Base-by-base conservation (phyloP, 2,797 vertebrate genomes). In the Rhinatrema bivittatum region DNA sequence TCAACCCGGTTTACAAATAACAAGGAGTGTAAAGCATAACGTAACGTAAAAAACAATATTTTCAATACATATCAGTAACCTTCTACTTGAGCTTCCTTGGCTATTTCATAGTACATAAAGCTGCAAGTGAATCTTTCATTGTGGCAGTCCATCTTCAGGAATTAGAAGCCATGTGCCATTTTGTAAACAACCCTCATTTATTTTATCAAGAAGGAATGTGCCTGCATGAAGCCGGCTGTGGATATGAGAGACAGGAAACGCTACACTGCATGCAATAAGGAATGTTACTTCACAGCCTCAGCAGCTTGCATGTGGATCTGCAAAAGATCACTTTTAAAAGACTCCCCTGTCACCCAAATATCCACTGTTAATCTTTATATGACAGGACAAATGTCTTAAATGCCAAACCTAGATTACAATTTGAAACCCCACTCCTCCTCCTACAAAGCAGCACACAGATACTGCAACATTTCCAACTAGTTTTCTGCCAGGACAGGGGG, bases 371-470 rank as follows among this genome's bases (percentile, higher is more conserved):
- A 50, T 53, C 52, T 57, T 55, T 30, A 60, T 60, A 56, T 53
- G 51, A 39, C 29, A 42, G 37, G 55, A 56, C 46, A 62, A 68
- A 60, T 38, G 42, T 39, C 72, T 36, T 38, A 46, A 55, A 55
- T 61, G 47, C 36, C 36, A 69, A 42, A 49, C 39, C n/a, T n/a
- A 53, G 53, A 68, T 62, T 63, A 65, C 69, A 66, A 68, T 7
- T 33, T 45, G 14, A 39, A n/a, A n/a, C 10, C 29, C 53, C 29
- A 25, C 39, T 36, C 42, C 51, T 36, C 67, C 75, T 76, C 53
- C 74, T 66, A 76, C 74, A 79, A 58, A 65, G 53, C 71, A 56
- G 58, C 22, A 55, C 50, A 66, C 6, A 69, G 63, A 68, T 41
- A 60, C 64, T 65, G 68, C 63, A 65, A 58, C 39, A 49, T 52